A percentile compares a stretch with the other conserved stretches of the same genome.
Conservation (phyloP, 2,113 vertebrate species). For the Butastur rufipennis region DNA sequence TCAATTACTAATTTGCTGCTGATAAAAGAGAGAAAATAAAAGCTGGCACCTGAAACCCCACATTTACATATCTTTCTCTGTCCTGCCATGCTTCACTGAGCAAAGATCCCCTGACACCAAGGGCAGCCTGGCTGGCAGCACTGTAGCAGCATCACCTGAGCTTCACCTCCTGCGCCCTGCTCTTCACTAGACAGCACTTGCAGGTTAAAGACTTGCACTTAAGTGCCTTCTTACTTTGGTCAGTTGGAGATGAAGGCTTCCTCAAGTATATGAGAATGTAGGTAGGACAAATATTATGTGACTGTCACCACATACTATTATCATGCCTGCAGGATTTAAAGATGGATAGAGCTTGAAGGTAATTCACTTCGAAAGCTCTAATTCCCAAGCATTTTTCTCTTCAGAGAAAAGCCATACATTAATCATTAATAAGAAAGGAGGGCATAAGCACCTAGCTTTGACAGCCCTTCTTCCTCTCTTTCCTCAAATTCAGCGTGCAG, state of each 20-base stretch:
- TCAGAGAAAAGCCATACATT: slow-evolving; percentile 24
- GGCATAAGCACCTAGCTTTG: background rate
- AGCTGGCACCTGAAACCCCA: background rate
- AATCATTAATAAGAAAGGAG: slow-evolving; percentile 28
- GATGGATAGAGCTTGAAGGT: background rate
- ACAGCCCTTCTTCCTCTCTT: background rate
- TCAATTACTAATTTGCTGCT: background rate
- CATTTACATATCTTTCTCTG: background rate
- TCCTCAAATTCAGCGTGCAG: background rate
- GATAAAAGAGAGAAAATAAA: background rate
- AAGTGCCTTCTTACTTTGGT: background rate
- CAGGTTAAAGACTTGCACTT: background rate
- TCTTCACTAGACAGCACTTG: background rate
- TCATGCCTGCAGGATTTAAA: background rate
- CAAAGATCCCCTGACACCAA: background rate
- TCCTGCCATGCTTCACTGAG: background rate
- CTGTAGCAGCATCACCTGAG: background rate
- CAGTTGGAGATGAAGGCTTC: background rate
- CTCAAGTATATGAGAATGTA: background rate
- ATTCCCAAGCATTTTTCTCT: slow-evolving; percentile 40
- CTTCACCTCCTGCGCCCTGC: background rate
- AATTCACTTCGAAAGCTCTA: slow-evolving; percentile 42
- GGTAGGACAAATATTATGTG: background rate
- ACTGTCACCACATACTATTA: background rate
- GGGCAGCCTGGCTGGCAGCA: background rate